Conservation (phyloP, 2,888 invertebrate species). For the Caenorhabditis doughertyi region DNA sequence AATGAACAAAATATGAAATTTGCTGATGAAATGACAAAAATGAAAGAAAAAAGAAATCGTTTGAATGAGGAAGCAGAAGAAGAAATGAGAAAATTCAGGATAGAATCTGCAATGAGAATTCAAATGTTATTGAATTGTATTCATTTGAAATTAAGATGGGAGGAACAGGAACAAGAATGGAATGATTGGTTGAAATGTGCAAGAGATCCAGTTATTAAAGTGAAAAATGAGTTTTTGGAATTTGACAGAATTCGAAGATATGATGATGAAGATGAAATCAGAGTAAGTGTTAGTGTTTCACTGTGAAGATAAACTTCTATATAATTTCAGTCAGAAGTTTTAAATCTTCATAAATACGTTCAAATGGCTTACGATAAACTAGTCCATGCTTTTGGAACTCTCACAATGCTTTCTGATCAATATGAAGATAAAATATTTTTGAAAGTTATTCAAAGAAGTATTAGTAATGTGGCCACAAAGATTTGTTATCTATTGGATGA, state of each 20-base stretch:
- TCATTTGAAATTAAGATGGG: constrained; percentile 21
- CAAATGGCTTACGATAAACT: constrained; percentile 15
- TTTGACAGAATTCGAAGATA: background rate
- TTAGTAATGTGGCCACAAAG: constrained; percentile 14
- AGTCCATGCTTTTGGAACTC: constrained; percentile 2
- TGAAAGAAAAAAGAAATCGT: constrained; percentile 1
- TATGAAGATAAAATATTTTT: constrained; percentile 33
- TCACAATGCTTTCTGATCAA: background rate
- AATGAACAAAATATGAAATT: constrained; percentile 14
- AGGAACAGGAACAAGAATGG: constrained; percentile 38
- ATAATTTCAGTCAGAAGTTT: constrained; percentile 4
- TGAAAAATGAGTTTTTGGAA: constrained; percentile 7
- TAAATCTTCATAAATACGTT: background rate
- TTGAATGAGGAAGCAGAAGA: constrained; percentile 14
- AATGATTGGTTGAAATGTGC: constrained; percentile 12
- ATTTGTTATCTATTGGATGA: constrained; percentile 9
- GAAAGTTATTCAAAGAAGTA: constrained; percentile 2
- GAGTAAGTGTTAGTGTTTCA: background rate
- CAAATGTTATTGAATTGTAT: constrained; percentile 26
- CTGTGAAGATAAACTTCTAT: too few species aligned
- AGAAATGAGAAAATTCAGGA: constrained; percentile 9
- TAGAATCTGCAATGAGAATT: constrained; percentile 14
- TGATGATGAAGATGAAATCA: constrained; percentile 3
- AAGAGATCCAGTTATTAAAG: constrained; percentile 10
- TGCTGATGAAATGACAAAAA: background rate